phyloP scores from a whole-genome alignment of 2,113 vertebrate genomes.

The Zapornia atra region DNA sequence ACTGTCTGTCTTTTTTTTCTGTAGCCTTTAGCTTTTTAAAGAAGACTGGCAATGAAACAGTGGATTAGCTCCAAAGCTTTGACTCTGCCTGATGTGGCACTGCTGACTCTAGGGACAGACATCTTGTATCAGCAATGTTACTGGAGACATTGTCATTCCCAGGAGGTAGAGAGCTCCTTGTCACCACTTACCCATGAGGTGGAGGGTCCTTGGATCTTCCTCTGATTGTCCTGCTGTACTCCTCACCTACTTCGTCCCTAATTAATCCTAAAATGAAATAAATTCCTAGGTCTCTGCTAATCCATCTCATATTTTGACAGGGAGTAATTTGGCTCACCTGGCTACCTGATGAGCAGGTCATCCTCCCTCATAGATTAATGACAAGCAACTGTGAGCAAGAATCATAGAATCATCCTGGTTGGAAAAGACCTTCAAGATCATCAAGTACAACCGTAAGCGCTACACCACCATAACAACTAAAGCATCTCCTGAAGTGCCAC shows the following conservation, averaged over 20 bases:
- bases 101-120: not conserved
- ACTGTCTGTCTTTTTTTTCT: not conserved
- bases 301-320: not conserved
- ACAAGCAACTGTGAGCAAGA: not conserved
- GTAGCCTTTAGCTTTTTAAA: not conserved
- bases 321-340: not conserved
- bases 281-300: not conserved
- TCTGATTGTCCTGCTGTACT: not conserved
- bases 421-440: no score
- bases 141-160: not conserved
- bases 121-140: not conserved
- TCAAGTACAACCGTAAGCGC: no score
- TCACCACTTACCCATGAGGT: not conserved
- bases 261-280: not conserved
- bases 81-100: not conserved
- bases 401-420: no score
- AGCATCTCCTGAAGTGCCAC: no score
- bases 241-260: not conserved
- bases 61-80: not conserved
- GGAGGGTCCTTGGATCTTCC: not conserved
- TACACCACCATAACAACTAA: no score
- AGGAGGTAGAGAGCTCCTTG: not conserved
- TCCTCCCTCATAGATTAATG: fast-evolving
- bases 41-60: not conserved
- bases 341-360: not conserved